Evolutionary conservation across 2,113 vertebrate genomes (phyloP), one percentile per base, ranked within the genome.

Genomic region (Stomatorhinus ivindoensis): DNA sequence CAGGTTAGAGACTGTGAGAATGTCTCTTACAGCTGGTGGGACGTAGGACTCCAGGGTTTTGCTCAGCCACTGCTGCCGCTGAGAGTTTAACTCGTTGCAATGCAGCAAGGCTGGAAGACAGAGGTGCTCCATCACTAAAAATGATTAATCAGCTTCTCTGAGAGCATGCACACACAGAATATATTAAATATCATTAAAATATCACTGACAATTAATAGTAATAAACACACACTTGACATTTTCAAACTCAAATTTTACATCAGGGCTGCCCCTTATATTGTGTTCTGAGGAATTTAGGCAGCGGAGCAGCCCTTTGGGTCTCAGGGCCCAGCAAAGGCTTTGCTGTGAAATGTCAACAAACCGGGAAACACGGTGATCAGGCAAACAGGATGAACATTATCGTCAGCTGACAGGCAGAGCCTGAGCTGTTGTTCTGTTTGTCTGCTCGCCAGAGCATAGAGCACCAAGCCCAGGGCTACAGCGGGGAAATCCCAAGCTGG

Each of bases 11-110:
- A 96, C 76, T 17, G 89, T 93, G 94, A 97, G 92, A 89, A 92
- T 76, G 83, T 95, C 94, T 55, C 93, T 90, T 90, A 96, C 88
- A 84, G 94, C 87, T 27, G 90, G 82, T 1, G 97, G 97, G 91
- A 97, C 94, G 93, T 96, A 96, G 90, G 96, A 96, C 92, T 96
- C 94, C 89, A 96, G 92, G 0, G 95, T 95, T 90, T 94, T 89
- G 87, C 92, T 91, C 92, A 96, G 92, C 96, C 97, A 89, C 47
- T 84, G 90, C 89, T 90, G 90, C 80, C 90, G 93, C 94, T 95
- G 93, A 92, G 84, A 91, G 92, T 95, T 94, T 83, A 93, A 94
- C 87, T 96, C 95, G 27, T 96, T 97, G 93, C 96, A 97, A 51
- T 93, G 94, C 90, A 96, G 93, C 61, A 88, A 92, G 93, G 95